Conservation (phyloP, 2,113 vertebrate species). For the Oryctolagus cuniculus region DNA sequence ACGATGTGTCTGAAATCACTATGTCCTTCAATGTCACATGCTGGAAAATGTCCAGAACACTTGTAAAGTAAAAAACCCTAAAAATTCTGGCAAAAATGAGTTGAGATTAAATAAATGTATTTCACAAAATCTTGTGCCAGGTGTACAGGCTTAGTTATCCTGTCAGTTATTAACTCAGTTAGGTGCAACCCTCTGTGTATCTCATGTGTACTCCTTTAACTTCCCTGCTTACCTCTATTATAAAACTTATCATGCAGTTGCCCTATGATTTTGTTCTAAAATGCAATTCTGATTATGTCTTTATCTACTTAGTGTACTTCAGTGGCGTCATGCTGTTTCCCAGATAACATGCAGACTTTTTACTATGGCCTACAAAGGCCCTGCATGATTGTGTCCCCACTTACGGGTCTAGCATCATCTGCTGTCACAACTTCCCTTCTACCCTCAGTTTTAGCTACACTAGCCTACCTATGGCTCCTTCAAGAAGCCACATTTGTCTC, state of each 20-base stretch:
- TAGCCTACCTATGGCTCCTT: background rate
- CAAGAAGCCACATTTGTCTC: background rate
- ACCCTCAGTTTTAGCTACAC: background rate
- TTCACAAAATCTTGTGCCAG: background rate
- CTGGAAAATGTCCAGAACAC: background rate
- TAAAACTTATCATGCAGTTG: constrained; percentile 19
- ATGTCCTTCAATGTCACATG: background rate
- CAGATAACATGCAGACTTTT: constrained; percentile 52
- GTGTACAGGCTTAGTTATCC: background rate
- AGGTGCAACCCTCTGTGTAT: background rate
- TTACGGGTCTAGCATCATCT: constrained; percentile 39
- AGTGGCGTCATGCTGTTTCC: constrained; percentile 40
- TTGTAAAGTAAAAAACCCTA: constrained; percentile 11
- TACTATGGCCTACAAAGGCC: constrained; percentile 26
- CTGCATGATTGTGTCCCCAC: background rate
- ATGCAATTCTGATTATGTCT: constrained; percentile 37
- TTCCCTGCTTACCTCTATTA: background rate
- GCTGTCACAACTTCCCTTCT: background rate
- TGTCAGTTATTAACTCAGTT: constrained; percentile 6
- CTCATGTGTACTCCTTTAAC: background rate
- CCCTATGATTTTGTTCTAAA: constrained; percentile 20
- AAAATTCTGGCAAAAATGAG: background rate
- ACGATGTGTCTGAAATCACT: background rate
- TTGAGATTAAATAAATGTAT: constrained; percentile 37
- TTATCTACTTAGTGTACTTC: constrained; percentile 7